Conservation (phyloP, 2,113 vertebrate genomes). For the Drymodes brunneopygia region DNA sequence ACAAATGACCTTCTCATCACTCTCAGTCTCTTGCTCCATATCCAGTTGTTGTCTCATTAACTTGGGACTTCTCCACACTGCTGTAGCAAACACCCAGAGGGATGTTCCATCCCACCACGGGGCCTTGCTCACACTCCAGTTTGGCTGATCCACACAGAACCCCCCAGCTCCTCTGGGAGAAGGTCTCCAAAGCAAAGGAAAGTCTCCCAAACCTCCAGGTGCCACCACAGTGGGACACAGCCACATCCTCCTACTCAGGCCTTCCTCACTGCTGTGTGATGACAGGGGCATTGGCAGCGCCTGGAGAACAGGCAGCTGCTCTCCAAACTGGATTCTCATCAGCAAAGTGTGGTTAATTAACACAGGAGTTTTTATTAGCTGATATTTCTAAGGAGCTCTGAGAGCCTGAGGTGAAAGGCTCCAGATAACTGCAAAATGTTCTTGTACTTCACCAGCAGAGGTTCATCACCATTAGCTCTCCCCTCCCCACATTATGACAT, state of each 20-base stretch:
- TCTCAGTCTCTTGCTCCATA: neutral
- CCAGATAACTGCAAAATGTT: neutral
- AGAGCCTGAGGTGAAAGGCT: neutral
- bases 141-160: accelerated
- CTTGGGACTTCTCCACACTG: accelerated
- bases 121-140: neutral
- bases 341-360: neutral
- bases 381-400: neutral
- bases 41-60: neutral
- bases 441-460: neutral
- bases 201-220: neutral
- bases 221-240: accelerated
- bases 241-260: accelerated
- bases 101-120: accelerated
- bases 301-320: neutral
- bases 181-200: neutral
- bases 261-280: accelerated
- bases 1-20: neutral
- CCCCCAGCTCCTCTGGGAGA: neutral
- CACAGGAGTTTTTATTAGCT: constrained; percentile 10
- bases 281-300: accelerated
- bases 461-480: neutral
- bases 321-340: neutral
- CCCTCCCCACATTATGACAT: accelerated
- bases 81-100: neutral